Percentiles rank a stretch among this genome's conserved stretches.
phyloP scores from a whole-genome alignment of 2,888 invertebrate species.

The Ctenicera cuprea region DNA sequence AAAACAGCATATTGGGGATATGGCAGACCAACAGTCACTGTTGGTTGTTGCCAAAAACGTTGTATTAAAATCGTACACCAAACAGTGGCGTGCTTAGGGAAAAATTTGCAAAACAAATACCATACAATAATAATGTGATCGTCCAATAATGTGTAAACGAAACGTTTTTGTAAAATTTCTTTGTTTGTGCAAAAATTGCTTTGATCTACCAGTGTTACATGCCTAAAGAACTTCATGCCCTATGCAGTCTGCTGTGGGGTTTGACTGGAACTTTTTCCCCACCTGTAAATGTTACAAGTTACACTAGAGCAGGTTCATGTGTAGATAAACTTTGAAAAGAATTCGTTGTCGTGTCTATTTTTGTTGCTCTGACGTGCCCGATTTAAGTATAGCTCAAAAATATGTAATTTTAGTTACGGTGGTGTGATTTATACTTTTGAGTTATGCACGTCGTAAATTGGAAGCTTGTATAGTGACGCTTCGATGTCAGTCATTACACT shows the following conservation, averaged over 20 bases:
- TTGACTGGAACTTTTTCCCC: too few species aligned
- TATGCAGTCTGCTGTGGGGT: too few species aligned
- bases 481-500: too few species aligned
- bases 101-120: too few species aligned
- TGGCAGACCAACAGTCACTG: slow-evolving; percentile 29
- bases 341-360: slow-evolving; percentile 4
- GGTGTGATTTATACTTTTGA: slow-evolving; percentile 15
- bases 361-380: neutral
- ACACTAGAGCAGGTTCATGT: neutral
- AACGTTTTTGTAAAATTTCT: too few species aligned
- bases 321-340: slow-evolving; percentile 6
- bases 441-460: slow-evolving; percentile 10
- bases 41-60: slow-evolving; percentile 25
- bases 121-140: too few species aligned
- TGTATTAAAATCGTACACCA: neutral
- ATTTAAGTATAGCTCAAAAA: slow-evolving; percentile 16
- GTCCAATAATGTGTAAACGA: too few species aligned
- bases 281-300: too few species aligned
- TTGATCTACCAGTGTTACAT: too few species aligned
- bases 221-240: too few species aligned
- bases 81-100: neutral
- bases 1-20: slow-evolving; percentile 17
- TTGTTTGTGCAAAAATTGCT: too few species aligned
- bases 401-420: slow-evolving; percentile 25
- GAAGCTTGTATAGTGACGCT: slow-evolving; percentile 3